Percentiles rank a stretch among this genome's conserved stretches.
phyloP scores from a whole-genome alignment of 53 echinoderm and acorn worm genomes.

The Echinarachnius parma region DNA sequence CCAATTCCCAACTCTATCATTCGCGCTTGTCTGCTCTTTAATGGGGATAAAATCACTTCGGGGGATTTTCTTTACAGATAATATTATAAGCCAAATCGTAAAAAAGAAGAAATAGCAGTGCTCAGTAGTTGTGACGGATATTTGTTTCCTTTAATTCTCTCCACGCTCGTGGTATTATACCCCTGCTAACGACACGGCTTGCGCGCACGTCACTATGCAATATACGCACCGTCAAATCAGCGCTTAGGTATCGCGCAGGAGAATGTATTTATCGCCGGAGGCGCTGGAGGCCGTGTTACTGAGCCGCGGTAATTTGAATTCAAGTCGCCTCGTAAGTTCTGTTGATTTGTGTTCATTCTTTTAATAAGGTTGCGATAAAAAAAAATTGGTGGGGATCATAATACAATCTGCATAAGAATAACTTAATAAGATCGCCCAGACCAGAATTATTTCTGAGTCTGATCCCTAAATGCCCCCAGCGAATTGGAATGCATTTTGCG shows the following conservation, averaged over 20 bases:
- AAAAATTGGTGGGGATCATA: too few relatives aligned
- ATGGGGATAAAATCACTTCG: constrained; percentile 33
- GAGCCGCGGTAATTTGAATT: constrained; percentile 45
- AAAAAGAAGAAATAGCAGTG: not conserved
- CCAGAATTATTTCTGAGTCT: constrained; percentile 2
- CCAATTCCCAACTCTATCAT: constrained; percentile 42
- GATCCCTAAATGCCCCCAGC: not conserved
- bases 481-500: not conserved
- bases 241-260: too few relatives aligned
- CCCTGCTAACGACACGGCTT: not conserved
- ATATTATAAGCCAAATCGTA: not conserved
- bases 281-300: constrained; percentile 10
- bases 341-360: constrained; percentile 12
- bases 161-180: too few relatives aligned
- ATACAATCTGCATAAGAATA: constrained; percentile 30
- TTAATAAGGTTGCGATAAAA: not conserved
- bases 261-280: constrained; percentile 13
- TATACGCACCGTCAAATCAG: constrained; percentile 7
- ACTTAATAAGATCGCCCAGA: not conserved
- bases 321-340: constrained; percentile 27
- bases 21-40: constrained; percentile 29
- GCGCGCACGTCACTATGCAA: not conserved
- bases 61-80: not conserved
- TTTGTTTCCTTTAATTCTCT: not conserved
- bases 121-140: not conserved